phyloP scores from a whole-genome alignment of 2,113 vertebrate species.

The Poecile atricapillus region DNA sequence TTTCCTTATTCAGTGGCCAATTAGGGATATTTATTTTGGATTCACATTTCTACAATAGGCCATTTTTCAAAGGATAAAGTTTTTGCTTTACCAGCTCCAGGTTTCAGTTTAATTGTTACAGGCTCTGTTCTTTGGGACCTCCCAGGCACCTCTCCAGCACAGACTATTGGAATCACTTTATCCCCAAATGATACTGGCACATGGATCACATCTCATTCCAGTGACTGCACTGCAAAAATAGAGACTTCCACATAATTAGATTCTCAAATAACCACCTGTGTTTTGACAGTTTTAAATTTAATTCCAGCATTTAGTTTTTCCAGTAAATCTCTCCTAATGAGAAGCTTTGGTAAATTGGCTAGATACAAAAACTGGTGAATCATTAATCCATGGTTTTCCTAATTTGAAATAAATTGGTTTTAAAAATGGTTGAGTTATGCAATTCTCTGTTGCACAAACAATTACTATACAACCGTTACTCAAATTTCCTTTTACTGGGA shows the following conservation, averaged over 20 bases:
- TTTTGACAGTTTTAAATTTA: background rate
- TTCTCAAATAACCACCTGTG: background rate
- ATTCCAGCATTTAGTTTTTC: background rate
- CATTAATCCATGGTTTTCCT: background rate
- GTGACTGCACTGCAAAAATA: background rate
- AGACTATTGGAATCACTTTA: accelerated
- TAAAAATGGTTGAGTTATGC: accelerated
- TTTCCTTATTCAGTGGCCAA: background rate
- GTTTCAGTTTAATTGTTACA: background rate
- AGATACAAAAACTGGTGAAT: background rate
- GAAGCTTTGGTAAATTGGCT: background rate
- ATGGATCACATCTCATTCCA: background rate
- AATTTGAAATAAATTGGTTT: background rate
- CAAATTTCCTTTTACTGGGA: background rate
- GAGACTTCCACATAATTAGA: background rate
- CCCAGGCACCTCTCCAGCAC: background rate
- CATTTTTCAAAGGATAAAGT: background rate
- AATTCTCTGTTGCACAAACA: background rate
- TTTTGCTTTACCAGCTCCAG: background rate
- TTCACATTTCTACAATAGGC: background rate
- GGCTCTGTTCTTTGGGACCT: background rate
- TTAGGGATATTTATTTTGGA: background rate
- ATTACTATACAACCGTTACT: no score
- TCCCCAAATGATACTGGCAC: background rate
- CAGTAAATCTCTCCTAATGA: background rate